phyloP scores from a whole-genome alignment of 2,888 invertebrate species.

The Xylophagus ater region DNA sequence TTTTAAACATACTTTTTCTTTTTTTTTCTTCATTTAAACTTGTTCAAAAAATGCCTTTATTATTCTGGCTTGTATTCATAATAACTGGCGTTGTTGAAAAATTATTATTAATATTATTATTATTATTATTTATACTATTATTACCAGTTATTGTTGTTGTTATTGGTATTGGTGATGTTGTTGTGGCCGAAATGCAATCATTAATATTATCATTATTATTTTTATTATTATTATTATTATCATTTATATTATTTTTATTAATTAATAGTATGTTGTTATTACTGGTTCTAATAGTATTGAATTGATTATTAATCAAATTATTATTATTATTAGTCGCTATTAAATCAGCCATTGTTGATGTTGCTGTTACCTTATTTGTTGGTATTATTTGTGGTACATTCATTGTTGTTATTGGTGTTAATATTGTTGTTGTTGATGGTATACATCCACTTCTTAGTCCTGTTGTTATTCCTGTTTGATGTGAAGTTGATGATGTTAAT shows the following conservation, averaged over 20 bases:
- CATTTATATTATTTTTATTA: slow-evolving; percentile 4
- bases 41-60: no score
- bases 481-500: slow-evolving; percentile 27
- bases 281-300: neutral
- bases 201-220: slow-evolving; percentile 1
- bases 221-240: slow-evolving; percentile 5
- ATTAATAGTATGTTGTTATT: slow-evolving; percentile 4
- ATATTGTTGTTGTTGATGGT: slow-evolving; percentile 16
- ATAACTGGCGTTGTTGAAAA: slow-evolving; percentile 4
- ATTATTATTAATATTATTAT: slow-evolving; percentile 8
- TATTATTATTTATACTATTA: slow-evolving; percentile 4
- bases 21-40: slow-evolving; percentile 15
- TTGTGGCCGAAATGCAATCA: neutral
- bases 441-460: slow-evolving; percentile 20
- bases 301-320: neutral
- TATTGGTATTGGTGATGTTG: slow-evolving; percentile 5
- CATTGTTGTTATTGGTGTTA: slow-evolving; percentile 15
- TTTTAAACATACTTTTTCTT: slow-evolving; percentile 13
- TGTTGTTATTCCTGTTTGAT: slow-evolving; percentile 31
- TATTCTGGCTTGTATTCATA: neutral
- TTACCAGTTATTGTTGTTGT: slow-evolving; percentile 1
- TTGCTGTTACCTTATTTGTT: neutral
- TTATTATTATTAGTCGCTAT: slow-evolving; percentile 1
- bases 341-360: neutral
- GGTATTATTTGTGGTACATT: slow-evolving; percentile 11